Percentiles rank a stretch among this genome's conserved stretches.
Conservation (phyloP, 2,113 vertebrate species). For the Cairina moschata region DNA sequence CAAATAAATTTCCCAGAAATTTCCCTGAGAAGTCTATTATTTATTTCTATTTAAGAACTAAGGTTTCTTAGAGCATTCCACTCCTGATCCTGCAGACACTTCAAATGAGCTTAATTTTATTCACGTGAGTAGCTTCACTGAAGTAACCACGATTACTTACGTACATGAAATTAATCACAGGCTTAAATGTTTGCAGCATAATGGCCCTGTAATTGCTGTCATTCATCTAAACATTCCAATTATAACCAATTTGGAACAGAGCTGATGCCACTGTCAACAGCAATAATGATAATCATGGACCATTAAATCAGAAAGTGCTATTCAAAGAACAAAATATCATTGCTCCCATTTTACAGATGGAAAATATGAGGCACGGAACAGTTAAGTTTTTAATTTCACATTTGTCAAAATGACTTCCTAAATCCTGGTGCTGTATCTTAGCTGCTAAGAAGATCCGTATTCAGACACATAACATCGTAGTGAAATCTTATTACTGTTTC, state of each 20-base stretch:
- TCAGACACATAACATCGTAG: neutral
- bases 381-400: conserved; percentile 35
- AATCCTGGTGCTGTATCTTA: neutral
- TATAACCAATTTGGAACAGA: conserved; percentile 21
- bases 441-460: conserved; percentile 7
- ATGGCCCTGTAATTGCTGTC: conserved; percentile 3
- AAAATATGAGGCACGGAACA: conserved; percentile 30
- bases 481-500: conserved; percentile 11
- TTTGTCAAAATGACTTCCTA: conserved; percentile 45
- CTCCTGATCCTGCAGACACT: neutral
- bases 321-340: conserved; percentile 29
- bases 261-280: conserved; percentile 35
- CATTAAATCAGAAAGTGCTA: conserved; percentile 44
- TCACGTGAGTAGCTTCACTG: neutral
- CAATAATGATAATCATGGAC: conserved; percentile 51
- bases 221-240: conserved; percentile 54
- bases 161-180: conserved; percentile 25
- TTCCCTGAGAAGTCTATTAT: neutral
- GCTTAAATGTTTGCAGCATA: conserved; percentile 16
- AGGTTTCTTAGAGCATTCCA: neutral
- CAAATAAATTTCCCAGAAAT: neutral
- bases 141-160: neutral
- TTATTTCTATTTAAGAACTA: neutral
- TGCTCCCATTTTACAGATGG: conserved; percentile 26
- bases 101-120: neutral